These are phyloP conservation scores for Halcyon senegalensis DNA, from an alignment of 2,113 vertebrate species.

Conservation along the genomic window DNA sequence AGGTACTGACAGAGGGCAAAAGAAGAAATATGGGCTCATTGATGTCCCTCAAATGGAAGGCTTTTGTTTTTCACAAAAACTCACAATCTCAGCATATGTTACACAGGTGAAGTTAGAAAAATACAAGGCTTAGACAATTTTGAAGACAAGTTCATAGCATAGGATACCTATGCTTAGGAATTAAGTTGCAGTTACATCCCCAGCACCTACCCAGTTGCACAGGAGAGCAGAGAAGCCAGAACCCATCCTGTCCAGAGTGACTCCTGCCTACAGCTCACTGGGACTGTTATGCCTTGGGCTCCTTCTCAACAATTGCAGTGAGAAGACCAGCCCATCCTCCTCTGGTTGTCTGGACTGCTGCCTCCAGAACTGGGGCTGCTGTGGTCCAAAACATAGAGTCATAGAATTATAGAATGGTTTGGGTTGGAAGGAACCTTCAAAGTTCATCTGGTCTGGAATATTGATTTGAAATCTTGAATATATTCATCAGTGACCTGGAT, in stretches of 20 bases:
- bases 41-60: not conserved
- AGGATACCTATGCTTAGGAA: not conserved
- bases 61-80: not conserved
- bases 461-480: not conserved
- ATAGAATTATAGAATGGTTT: too few species aligned
- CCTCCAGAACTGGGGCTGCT: not conserved
- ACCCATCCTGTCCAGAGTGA: not conserved
- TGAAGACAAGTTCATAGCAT: not conserved
- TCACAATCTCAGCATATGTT: not conserved
- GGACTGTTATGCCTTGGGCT: fast-evolving
- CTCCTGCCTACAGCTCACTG: fast-evolving
- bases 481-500: too few species aligned
- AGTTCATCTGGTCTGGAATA: not conserved
- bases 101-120: not conserved
- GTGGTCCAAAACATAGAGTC: not conserved
- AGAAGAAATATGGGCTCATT: not conserved
- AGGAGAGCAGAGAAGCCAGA: not conserved
- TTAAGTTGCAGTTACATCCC: not conserved
- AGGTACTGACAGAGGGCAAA: not conserved
- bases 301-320: not conserved
- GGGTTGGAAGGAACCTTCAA: too few species aligned
- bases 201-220: not conserved
- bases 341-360: not conserved
- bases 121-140: not conserved
- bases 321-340: not conserved